Evolutionary conservation across 23 tunicate species (phyloP).

Genomic region (Oikopleura vanhoeffeni): DNA sequence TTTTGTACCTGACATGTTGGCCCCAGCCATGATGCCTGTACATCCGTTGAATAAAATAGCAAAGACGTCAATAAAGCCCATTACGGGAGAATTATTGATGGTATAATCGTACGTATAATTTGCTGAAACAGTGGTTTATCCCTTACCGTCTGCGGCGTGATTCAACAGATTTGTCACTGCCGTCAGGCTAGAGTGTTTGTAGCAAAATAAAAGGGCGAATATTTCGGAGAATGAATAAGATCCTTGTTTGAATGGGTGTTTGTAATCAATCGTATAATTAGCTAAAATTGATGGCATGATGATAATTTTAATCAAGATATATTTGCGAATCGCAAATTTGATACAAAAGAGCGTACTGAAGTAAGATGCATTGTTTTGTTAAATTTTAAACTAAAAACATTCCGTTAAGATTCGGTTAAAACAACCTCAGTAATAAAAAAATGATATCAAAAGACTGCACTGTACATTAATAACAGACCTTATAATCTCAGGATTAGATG

Average conservation of each 20-base stretch:
- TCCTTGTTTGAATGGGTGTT: background rate
- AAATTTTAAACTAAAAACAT: too few relatives aligned
- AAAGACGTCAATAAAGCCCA: conserved; percentile 50
- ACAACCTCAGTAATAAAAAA: too few relatives aligned
- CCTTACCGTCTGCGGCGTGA: background rate
- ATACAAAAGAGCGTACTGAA: too few relatives aligned
- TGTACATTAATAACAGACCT: too few relatives aligned
- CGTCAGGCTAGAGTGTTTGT: background rate
- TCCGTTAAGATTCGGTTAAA: too few relatives aligned
- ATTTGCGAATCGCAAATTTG: too few relatives aligned
- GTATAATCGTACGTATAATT: conserved; percentile 51
- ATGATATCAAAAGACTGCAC: too few relatives aligned
- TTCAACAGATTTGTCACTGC: background rate
- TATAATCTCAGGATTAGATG: too few relatives aligned
- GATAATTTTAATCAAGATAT: background rate
- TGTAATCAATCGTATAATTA: conserved; percentile 11
- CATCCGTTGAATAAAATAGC: conserved; percentile 94
- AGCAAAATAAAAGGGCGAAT: conserved; percentile 7
- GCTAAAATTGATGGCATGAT: background rate
- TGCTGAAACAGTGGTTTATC: conserved; percentile 20
- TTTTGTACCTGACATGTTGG: conserved; percentile 90
- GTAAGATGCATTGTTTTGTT: too few relatives aligned
- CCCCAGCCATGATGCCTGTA: conserved; percentile 97
- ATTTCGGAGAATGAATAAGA: conserved; percentile 5
- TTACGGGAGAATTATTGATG: conserved; percentile 24